Evolutionary conservation across 2,113 vertebrate species (phyloP).

Genomic region (Istiophorus platypterus): DNA sequence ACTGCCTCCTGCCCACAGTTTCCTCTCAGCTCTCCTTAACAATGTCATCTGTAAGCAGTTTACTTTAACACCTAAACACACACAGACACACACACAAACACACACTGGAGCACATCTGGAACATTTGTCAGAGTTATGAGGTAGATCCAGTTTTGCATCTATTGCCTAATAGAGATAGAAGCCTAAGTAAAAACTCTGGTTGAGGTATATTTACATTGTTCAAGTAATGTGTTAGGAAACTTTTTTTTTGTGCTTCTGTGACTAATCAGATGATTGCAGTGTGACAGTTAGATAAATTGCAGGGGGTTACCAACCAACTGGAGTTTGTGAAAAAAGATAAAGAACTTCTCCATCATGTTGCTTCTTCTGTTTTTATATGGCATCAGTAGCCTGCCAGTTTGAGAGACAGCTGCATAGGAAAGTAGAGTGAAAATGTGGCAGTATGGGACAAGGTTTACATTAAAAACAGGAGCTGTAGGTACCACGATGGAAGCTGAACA

Average conservation of each 20-base stretch:
- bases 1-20: conserved; percentile 1
- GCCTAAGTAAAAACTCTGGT: neutral
- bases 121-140: conserved; percentile 23
- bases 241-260: neutral
- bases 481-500: too few species aligned
- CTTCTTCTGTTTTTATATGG: too few species aligned
- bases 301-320: neutral
- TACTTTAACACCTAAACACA: conserved; percentile 36
- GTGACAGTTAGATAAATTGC: neutral
- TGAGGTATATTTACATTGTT: neutral
- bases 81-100: conserved; percentile 9
- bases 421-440: too few species aligned
- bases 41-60: conserved; percentile 48
- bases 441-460: too few species aligned
- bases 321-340: too few species aligned
- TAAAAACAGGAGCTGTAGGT: too few species aligned
- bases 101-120: neutral
- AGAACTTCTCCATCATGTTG: too few species aligned
- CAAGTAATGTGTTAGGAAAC: neutral
- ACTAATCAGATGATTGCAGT: conserved; percentile 1
- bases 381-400: too few species aligned
- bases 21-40: neutral
- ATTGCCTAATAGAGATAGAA: conserved; percentile 27
- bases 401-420: too few species aligned
- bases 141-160: neutral